Percentiles rank a stretch among this genome's conserved stretches.
Conservation (phyloP, 1,140 invertebrate species). For the Drosophila parvula region DNA sequence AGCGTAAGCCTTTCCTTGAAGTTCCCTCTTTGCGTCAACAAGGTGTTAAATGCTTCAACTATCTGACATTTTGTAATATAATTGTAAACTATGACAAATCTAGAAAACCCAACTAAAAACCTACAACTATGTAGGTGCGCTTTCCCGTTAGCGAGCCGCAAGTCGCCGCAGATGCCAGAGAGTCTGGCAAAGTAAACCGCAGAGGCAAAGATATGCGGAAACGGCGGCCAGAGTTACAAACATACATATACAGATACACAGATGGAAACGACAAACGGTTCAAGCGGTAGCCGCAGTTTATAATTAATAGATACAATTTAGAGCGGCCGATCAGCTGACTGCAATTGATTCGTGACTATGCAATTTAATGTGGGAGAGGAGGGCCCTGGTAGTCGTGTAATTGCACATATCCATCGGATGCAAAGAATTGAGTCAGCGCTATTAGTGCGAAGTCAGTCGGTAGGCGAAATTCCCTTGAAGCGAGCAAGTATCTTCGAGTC, state of each 20-base stretch:
- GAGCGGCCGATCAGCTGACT: conserved; percentile 25
- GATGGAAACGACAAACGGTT: conserved; percentile 1
- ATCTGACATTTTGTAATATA: not conserved
- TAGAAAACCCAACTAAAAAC: not conserved
- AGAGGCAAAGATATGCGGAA: conserved; percentile 19
- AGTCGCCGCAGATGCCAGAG: conserved; percentile 16
- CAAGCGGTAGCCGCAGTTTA: not conserved
- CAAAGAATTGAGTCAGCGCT: conserved; percentile 26
- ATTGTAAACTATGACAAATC: not conserved
- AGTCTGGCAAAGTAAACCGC: conserved; percentile 26
- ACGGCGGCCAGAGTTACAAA: conserved; percentile 1
- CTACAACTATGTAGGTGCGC: not conserved
- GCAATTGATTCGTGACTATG: conserved; percentile 36
- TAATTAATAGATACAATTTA: conserved; percentile 44
- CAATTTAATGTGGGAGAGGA: conserved; percentile 33
- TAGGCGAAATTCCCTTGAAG: conserved; percentile 22
- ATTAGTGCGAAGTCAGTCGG: conserved; percentile 24
- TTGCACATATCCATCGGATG: conserved; percentile 26
- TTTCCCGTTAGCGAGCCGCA: not conserved
- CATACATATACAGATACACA: conserved; percentile 7
- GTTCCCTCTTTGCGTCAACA: too few species aligned
- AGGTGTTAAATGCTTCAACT: not conserved
- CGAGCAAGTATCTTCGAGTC: not conserved
- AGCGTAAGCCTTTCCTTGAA: not conserved
- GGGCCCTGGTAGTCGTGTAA: conserved; percentile 16